Evolutionary conservation across 2,113 vertebrate species (phyloP).

Genomic region (Solea solea): DNA sequence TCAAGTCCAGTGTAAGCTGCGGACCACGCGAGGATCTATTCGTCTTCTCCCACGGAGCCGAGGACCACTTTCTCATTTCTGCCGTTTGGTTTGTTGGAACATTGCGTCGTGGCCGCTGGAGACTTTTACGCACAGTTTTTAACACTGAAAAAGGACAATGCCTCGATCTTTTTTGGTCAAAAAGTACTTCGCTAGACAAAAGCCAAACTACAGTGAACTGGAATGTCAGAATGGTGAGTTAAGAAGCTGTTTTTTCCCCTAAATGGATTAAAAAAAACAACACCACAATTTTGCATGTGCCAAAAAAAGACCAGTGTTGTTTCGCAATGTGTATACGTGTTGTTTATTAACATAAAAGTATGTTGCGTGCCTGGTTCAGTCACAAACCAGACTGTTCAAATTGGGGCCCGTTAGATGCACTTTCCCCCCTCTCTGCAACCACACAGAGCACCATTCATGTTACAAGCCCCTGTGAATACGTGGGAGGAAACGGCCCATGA

Average conservation of each 20-base stretch:
- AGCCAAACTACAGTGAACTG: conserved; percentile 96
- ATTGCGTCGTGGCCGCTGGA: conserved; percentile 59
- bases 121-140: conserved; percentile 70
- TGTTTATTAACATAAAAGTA: not conserved
- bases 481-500: conserved; percentile 78
- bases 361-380: not conserved
- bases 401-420: conserved; percentile 70
- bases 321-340: not conserved
- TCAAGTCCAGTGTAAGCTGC: conserved; percentile 39
- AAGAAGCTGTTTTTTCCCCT: conserved; percentile 3
- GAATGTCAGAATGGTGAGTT: conserved; percentile 90
- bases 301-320: not conserved
- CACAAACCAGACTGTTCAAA: conserved; percentile 47
- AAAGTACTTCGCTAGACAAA: conserved; percentile 92
- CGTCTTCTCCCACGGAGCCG: conserved; percentile 17
- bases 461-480: conserved; percentile 76
- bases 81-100: conserved; percentile 3
- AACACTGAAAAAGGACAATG: conserved; percentile 79
- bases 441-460: conserved; percentile 81
- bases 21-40: conserved; percentile 42
- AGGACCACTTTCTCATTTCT: conserved; percentile 23
- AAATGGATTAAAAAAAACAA: conserved; percentile 4
- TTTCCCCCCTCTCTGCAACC: conserved; percentile 63
- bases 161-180: conserved; percentile 96
- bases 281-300: too few relatives aligned